Conservation (phyloP, 2,888 invertebrate species). For the Macaria liturata region DNA sequence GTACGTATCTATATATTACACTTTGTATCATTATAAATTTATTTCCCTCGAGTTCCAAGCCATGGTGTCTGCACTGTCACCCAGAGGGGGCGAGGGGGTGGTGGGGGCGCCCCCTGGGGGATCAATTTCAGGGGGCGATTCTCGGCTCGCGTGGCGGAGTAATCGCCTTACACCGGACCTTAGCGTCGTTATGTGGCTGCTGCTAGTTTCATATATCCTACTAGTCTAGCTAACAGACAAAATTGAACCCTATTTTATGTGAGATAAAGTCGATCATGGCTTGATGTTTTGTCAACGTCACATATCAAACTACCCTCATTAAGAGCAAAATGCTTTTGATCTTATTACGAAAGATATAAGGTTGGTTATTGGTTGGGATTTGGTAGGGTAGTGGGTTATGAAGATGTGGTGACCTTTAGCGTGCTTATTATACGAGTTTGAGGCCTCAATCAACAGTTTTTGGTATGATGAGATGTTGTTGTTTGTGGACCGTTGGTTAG, state of each 20-base stretch:
- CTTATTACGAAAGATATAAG: constrained; percentile 2
- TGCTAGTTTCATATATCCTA: constrained; percentile 35
- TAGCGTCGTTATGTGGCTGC: constrained; percentile 39
- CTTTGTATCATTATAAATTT: background rate
- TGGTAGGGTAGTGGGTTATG: background rate
- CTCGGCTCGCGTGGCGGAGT: constrained; percentile 56
- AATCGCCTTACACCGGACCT: constrained; percentile 65
- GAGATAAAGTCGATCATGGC: background rate
- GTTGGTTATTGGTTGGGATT: constrained; percentile 2
- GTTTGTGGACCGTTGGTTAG: constrained; percentile 10
- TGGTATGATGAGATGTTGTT: constrained; percentile 13
- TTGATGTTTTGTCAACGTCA: background rate
- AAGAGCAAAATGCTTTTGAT: constrained; percentile 2
- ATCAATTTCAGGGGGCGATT: constrained; percentile 60
- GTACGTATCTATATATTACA: no score
- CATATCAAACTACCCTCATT: constrained; percentile 9
- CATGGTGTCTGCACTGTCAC: constrained; percentile 13
- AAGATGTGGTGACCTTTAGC: constrained; percentile 21
- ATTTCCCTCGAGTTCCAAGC: background rate
- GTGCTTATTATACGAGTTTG: constrained; percentile 22
- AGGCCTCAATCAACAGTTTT: constrained; percentile 21
- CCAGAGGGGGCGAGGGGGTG: constrained; percentile 45
- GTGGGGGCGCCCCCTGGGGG: constrained; percentile 42
- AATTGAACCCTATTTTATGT: background rate
- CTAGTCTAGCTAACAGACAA: background rate